Base-by-base conservation (phyloP, 2,113 vertebrate genomes). In the Centropus unirufus region DNA sequence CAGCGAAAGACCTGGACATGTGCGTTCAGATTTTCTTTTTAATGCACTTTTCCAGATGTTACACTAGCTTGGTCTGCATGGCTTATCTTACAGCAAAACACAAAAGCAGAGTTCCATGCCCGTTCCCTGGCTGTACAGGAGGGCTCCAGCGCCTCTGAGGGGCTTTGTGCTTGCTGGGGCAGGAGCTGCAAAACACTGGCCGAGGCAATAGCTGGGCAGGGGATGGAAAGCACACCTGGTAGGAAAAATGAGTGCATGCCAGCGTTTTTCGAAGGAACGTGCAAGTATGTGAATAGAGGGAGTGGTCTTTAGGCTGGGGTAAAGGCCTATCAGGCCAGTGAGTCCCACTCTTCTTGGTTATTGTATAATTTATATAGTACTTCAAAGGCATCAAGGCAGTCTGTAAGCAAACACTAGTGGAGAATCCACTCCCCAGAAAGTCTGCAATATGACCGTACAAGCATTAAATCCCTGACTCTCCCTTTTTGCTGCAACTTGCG, bases 201-300 rank as follows among this genome's bases (percentile, higher is more conserved):
- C 34, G 42, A 39, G 72, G 30, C 61, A 68, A 51, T 0, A 78
- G 49, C 26, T 3, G 7, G 24, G 72, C 42, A 81, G 75, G 63
- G 72, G 83, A 59, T 39, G n/a, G 36, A 82, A 69, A 94, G 22
- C 75, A 83, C 88, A 93, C 86, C 88, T 80, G 83, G 63, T 6
- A 80, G 82, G 90, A 55, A 81, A 64, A 79, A n/a, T 1, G 32
- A 81, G 74, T 8, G 61, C 46, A 49, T 79, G 92, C 84, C 82
- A 92, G 52, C 51, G 69, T n/a, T 58, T 47, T 67, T 49, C 76
- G 75, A 86, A 77, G 49, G 27, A 59, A 47, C 8, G 1, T 3
- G 4, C 0, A 1, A 59, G 34, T 54, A 19, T 76, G 67, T 66
- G n/a, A 29, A 6, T 1, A 34, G 40, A 77, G 72, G 87, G 91